Evolutionary conservation across 2,113 vertebrate species (phyloP), one percentile per base, ranked within the genome.

Genomic region (Leuciscus idus): DNA sequence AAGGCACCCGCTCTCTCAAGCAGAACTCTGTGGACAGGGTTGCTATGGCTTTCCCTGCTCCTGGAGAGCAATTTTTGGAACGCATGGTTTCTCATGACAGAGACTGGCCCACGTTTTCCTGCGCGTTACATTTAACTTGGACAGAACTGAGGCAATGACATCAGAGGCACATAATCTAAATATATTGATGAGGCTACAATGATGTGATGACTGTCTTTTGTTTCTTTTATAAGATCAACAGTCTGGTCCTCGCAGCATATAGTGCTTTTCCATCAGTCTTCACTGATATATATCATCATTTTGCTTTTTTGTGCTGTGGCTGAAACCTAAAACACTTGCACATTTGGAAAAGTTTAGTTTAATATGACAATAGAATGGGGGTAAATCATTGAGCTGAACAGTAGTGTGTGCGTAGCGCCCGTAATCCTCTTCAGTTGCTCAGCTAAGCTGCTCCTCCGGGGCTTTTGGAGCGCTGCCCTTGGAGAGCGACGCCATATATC

Each of bases 21-120:
- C 92, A 92, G 89, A 89, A 89, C 91, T 90, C 86, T 94, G 92
- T 95, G 92, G 94, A 94, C 91, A 90, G 88, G 90, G 93, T 94
- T 94, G 92, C 94, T 91, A 94, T 94, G 92, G 90, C 87, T 91
- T 83, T 92, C 66, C 66, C 80, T 81, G 85, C 88, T 91, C 87
- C 84, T 89, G 89, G 90, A 89, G 89, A 92, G 91, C 89, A 90
- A 91, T 93, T 94, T 93, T 92, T 88, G 91, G 91, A 93, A 91
- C 90, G 92, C 88, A 90, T 90, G 89, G 90, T 89, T 89, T 91
- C 81, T 62, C 76, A 86, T 90, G 84, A 92, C 89, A 92, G 90
- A 87, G 85, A 89, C 90, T 74, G 89, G 62, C 39, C 57, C 79
- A 26, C 50, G 46, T 26, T 79, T 66, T 90, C 12, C 62, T 78